A percentile compares a stretch with the other conserved stretches of the same genome.
phyloP scores from a whole-genome alignment of 2,888 invertebrate species.

The Acrocyrtus sp. region DNA sequence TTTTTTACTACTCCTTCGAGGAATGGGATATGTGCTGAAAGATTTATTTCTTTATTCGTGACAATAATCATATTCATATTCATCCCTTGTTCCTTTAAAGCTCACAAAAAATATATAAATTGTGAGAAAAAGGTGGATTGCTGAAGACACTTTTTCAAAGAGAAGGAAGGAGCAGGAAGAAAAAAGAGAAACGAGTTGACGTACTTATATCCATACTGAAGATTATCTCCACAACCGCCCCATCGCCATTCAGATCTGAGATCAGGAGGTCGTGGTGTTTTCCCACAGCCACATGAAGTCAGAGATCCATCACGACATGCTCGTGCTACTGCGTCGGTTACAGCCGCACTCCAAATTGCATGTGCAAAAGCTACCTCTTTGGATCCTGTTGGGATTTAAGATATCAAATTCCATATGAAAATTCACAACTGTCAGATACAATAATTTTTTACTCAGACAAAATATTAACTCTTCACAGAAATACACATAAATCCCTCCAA shows the following conservation, averaged over 20 bases:
- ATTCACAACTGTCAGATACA: background rate
- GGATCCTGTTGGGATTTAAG: constrained; percentile 73
- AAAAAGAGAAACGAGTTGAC: too few species aligned
- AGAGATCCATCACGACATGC: constrained; percentile 92
- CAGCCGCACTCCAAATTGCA: constrained; percentile 88
- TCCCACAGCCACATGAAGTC: constrained; percentile 89
- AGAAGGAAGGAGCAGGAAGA: too few species aligned
- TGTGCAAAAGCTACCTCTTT: constrained; percentile 92
- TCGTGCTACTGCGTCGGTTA: constrained; percentile 87
- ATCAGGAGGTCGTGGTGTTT: constrained; percentile 82
- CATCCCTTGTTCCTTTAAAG: constrained; percentile 13
- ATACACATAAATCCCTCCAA: too few species aligned
- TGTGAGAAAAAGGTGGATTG: constrained; percentile 29
- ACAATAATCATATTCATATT: constrained; percentile 51
- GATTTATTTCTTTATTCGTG: constrained; percentile 48
- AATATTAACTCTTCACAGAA: too few species aligned
- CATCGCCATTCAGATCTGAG: constrained; percentile 94
- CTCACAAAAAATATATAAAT: constrained; percentile 1
- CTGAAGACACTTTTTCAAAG: background rate
- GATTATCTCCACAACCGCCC: constrained; percentile 98
- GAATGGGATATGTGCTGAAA: constrained; percentile 47
- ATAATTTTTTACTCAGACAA: too few species aligned
- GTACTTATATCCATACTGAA: constrained; percentile 95
- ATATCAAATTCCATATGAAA: background rate
- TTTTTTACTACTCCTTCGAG: constrained; percentile 36